These are phyloP conservation scores for Hirundichthys speculiger DNA, from an alignment of 2,113 vertebrate species.

Conservation along the genomic window DNA sequence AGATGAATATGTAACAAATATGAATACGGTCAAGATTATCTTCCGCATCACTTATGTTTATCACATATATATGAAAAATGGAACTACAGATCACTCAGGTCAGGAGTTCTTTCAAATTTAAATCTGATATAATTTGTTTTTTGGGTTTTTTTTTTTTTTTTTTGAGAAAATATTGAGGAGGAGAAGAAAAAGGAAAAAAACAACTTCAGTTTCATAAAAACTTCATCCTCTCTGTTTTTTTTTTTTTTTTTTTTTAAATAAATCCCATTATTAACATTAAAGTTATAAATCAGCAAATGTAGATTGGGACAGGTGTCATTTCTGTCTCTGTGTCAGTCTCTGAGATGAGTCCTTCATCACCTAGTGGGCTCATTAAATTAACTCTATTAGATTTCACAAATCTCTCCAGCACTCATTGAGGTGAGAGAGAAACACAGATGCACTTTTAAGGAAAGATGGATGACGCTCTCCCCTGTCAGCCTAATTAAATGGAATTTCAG, in stretches of 20 bases:
- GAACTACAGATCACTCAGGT: no score
- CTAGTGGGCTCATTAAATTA: slow-evolving; percentile 65
- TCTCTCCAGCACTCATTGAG: slow-evolving; percentile 46
- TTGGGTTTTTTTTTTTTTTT: no score
- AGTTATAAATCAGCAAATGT: slow-evolving; percentile 24
- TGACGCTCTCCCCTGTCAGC: slow-evolving; percentile 37
- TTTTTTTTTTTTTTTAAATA: not conserved
- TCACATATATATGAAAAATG: no score
- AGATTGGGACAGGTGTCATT: slow-evolving; percentile 51
- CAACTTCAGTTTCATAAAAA: not conserved
- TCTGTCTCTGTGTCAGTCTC: slow-evolving; percentile 45
- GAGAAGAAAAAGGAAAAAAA: not conserved
- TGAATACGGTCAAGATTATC: not conserved
- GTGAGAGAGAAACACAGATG: slow-evolving; percentile 21
- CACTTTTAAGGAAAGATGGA: slow-evolving; percentile 49
- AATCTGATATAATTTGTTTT: no score
- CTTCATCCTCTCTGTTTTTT: not conserved
- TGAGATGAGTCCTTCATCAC: slow-evolving; percentile 55
- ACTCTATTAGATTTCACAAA: slow-evolving; percentile 72
- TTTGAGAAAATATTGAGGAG: no score
- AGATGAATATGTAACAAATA: not conserved
- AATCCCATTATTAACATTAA: slow-evolving; percentile 36
- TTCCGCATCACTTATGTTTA: no score
- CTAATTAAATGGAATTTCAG: slow-evolving; percentile 69
- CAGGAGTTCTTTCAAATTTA: no score